Evolutionary conservation across 1,140 invertebrate genomes (phyloP).

Genomic region (Cherax destructor): DNA sequence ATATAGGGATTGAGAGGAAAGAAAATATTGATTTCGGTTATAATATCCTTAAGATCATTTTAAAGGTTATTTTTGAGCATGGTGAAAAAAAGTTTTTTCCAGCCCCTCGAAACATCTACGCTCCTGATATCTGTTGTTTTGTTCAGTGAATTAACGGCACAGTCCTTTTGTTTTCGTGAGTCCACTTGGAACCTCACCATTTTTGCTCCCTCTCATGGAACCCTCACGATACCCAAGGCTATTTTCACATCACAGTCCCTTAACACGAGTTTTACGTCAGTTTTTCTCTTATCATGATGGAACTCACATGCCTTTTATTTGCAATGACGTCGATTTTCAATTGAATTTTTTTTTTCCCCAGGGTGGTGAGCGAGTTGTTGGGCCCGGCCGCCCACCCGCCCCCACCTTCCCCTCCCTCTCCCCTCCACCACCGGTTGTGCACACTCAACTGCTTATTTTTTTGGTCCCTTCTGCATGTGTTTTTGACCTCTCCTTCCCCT

Average conservation of each 20-base stretch:
- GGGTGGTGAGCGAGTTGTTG: too few relatives aligned
- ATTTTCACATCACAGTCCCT: neutral
- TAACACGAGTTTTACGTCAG: neutral
- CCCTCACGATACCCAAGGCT: neutral
- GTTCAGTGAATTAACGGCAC: too few relatives aligned
- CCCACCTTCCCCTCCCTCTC: too few relatives aligned
- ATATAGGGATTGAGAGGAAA: too few relatives aligned
- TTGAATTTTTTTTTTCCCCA: neutral
- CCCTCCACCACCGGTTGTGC: conserved; percentile 39
- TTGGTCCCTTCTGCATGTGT: conserved; percentile 57
- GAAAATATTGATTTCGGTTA: too few relatives aligned
- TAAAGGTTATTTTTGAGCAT: too few relatives aligned
- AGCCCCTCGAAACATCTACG: too few relatives aligned
- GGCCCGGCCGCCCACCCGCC: too few relatives aligned
- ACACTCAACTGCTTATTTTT: conserved; percentile 52
- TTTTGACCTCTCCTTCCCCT: conserved; percentile 37
- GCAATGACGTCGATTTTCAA: neutral
- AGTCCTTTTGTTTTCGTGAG: too few relatives aligned
- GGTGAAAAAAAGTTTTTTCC: too few relatives aligned
- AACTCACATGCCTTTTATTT: neutral
- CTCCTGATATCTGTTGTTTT: too few relatives aligned
- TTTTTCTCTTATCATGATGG: neutral
- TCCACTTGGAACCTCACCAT: neutral
- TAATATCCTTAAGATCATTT: too few relatives aligned
- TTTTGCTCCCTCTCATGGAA: neutral